Percentiles rank a stretch among this genome's conserved stretches.
Evolutionary conservation across 2,797 vertebrate genomes (phyloP).

Genomic region (Xiphophorus birchmanni): DNA sequence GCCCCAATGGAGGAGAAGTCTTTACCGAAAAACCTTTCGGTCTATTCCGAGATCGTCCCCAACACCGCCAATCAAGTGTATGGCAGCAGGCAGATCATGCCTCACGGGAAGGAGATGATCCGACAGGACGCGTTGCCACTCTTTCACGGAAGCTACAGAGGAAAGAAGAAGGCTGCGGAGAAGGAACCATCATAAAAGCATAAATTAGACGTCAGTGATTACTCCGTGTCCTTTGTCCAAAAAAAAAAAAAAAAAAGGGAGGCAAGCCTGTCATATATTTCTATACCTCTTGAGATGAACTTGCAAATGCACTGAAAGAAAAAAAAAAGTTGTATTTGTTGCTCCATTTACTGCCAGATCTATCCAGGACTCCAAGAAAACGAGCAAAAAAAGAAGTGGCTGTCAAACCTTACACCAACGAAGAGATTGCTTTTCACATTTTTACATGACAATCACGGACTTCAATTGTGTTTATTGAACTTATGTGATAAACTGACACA

Average conservation of each 20-base stretch:
- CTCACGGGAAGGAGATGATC: conserved; percentile 79
- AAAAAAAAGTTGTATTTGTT: conserved; percentile 2
- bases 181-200: conserved; percentile 56
- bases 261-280: background rate
- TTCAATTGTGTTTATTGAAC: background rate
- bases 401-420: background rate
- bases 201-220: background rate
- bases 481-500: background rate
- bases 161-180: conserved; percentile 70
- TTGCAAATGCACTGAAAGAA: background rate
- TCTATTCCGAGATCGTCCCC: conserved; percentile 81
- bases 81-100: conserved; percentile 81
- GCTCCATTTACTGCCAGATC: background rate
- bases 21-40: conserved; percentile 67
- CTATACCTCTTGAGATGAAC: background rate
- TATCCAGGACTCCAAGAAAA: background rate
- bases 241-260: too few relatives aligned
- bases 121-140: conserved; percentile 80
- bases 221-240: background rate
- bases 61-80: conserved; percentile 78
- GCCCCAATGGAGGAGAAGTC: conserved; percentile 72
- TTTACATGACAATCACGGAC: background rate
- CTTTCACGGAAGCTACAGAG: conserved; percentile 62
- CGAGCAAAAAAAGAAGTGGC: background rate
- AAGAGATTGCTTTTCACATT: background rate